A percentile compares a stretch with the other conserved stretches of the same genome.
Conservation (phyloP, 2,113 vertebrate species). For the Crotalus viridis region DNA sequence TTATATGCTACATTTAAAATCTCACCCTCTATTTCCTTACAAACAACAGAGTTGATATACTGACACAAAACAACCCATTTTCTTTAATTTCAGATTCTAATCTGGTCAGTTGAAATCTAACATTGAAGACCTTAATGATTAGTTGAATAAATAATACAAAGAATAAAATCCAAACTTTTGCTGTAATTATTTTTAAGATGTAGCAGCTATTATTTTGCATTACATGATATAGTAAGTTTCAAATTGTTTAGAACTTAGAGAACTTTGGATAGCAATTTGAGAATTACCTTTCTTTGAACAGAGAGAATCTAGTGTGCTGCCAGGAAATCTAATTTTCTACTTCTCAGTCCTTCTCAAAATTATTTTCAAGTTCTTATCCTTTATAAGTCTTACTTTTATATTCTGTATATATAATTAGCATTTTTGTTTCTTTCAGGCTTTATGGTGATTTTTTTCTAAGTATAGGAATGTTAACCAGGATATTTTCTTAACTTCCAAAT, state of each 20-base stretch:
- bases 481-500: neutral
- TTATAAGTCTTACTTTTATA: neutral
- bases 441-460: neutral
- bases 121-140: neutral
- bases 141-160: neutral
- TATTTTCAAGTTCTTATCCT: neutral
- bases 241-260: neutral
- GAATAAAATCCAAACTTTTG: neutral
- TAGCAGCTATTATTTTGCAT: neutral
- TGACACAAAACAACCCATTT: neutral
- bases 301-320: neutral
- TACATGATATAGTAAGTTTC: neutral
- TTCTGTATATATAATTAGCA: neutral
- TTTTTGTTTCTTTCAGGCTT: neutral
- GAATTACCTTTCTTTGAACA: neutral
- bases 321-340: neutral
- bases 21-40: neutral
- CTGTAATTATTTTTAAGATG: neutral
- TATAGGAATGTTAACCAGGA: neutral
- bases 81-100: neutral
- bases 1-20: neutral
- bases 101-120: neutral
- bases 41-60: neutral
- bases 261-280: neutral
- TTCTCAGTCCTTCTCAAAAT: neutral